A percentile compares a stretch with the other conserved stretches of the same genome.
These are phyloP conservation scores for Pantelozetes paolii DNA, from an alignment of 2,888 invertebrate species.

Conservation along the genomic window DNA sequence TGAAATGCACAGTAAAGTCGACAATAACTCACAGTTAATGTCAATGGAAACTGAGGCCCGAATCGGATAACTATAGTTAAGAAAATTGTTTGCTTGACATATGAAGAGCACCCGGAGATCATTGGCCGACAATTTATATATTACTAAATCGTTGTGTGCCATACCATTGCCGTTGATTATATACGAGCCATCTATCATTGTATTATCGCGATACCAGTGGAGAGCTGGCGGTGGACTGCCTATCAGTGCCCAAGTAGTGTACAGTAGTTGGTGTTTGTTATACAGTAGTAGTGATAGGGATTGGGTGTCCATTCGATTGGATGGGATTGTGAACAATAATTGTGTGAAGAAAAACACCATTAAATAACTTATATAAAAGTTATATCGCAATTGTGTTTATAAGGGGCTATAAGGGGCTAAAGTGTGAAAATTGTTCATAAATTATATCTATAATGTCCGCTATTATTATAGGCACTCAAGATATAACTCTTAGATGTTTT, in stretches of 20 bases:
- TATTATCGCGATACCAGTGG: conserved; percentile 37
- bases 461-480: too few species aligned
- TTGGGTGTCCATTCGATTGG: neutral
- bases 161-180: conserved; percentile 32
- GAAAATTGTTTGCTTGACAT: conserved; percentile 39
- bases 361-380: neutral
- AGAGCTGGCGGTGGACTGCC: conserved; percentile 39
- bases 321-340: too few species aligned
- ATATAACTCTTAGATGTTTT: too few species aligned
- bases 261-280: neutral
- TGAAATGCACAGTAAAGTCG: neutral
- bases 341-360: too few species aligned
- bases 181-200: conserved; percentile 39
- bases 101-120: conserved; percentile 35
- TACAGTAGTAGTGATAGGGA: too few species aligned
- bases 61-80: conserved; percentile 32
- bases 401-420: too few species aligned
- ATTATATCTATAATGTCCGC: too few species aligned
- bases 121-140: conserved; percentile 39
- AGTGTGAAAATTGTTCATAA: neutral
- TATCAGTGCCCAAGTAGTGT: neutral
- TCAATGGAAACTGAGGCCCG: conserved; percentile 35
- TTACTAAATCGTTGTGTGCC: conserved; percentile 34
- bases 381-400: too few species aligned
- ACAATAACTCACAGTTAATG: conserved; percentile 35